A percentile compares a stretch with the other conserved stretches of the same genome.
These are phyloP conservation scores for Penaeus vannamei DNA, from an alignment of 1,140 invertebrate genomes.

Conservation along the genomic window DNA sequence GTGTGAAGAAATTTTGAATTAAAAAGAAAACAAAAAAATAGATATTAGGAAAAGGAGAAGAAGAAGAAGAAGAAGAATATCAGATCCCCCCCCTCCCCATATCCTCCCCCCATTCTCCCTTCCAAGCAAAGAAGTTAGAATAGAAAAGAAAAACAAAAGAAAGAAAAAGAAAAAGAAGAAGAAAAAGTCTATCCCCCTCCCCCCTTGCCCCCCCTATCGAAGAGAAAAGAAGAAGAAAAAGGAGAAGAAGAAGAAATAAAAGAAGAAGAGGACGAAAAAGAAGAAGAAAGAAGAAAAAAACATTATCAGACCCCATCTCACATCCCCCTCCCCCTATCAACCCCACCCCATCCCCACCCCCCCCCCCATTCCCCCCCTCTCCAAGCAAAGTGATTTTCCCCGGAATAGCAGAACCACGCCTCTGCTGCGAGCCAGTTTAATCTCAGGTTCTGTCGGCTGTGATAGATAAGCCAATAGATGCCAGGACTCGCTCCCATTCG, in stretches of 20 bases:
- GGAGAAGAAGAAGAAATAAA: not conserved
- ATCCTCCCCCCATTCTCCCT: not conserved
- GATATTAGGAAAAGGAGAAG: too few relatives aligned
- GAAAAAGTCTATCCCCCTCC: not conserved
- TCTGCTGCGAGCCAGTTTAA: too few relatives aligned
- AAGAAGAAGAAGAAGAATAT: not conserved
- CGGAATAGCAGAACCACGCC: too few relatives aligned
- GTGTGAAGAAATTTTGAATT: too few relatives aligned
- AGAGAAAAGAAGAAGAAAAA: not conserved
- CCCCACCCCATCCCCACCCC: not conserved
- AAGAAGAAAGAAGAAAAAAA: slow-evolving; percentile 1
- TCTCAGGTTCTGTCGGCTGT: too few relatives aligned
- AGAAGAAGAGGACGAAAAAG: not conserved
- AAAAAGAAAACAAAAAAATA: not conserved
- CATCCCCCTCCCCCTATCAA: not conserved
- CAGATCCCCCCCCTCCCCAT: not conserved
- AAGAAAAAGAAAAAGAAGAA: slow-evolving; percentile 7
- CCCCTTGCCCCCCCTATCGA: not conserved
- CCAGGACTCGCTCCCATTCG: too few relatives aligned
- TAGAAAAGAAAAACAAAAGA: slow-evolving; percentile 3
- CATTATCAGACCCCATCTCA: not conserved
- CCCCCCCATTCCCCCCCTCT: not conserved
- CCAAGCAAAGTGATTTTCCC: not conserved
- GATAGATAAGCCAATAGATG: too few relatives aligned
- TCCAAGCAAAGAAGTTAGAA: not conserved